Evolutionary conservation across 1,140 invertebrate species (phyloP).

Genomic region (Drosophila funebris): DNA sequence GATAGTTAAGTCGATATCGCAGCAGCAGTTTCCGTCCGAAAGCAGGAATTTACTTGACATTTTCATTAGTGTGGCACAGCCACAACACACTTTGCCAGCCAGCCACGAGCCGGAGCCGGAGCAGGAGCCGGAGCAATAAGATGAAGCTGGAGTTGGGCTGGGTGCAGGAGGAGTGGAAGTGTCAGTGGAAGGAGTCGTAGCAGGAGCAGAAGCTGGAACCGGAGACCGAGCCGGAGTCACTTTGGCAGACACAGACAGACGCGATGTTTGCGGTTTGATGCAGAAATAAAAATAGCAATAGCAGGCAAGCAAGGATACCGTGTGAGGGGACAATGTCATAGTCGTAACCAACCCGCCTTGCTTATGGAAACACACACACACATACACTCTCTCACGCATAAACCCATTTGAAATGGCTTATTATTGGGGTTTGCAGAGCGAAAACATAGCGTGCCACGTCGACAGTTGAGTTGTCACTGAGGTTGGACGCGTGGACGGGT

Average conservation of each 20-base stretch:
- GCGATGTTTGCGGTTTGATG: constrained; percentile 59
- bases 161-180: neutral
- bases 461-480: constrained; percentile 65
- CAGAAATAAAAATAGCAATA: constrained; percentile 58
- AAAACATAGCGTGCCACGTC: constrained; percentile 60
- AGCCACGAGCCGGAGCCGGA: neutral
- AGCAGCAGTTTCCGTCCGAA: constrained; percentile 76
- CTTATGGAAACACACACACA: neutral
- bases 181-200: neutral
- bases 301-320: constrained; percentile 25
- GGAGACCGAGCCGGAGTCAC: constrained; percentile 31
- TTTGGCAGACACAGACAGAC: constrained; percentile 34
- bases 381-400: constrained; percentile 47
- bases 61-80: constrained; percentile 80
- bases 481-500: too few species aligned
- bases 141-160: neutral
- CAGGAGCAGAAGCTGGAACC: neutral
- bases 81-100: constrained; percentile 75
- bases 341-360: neutral
- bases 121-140: neutral
- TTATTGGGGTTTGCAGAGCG: constrained; percentile 67
- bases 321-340: neutral
- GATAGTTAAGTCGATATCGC: constrained; percentile 83
- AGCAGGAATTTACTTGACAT: constrained; percentile 84
- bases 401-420: constrained; percentile 79